Conservation (phyloP, 2,888 invertebrate species). For the Andrena flavipes region DNA sequence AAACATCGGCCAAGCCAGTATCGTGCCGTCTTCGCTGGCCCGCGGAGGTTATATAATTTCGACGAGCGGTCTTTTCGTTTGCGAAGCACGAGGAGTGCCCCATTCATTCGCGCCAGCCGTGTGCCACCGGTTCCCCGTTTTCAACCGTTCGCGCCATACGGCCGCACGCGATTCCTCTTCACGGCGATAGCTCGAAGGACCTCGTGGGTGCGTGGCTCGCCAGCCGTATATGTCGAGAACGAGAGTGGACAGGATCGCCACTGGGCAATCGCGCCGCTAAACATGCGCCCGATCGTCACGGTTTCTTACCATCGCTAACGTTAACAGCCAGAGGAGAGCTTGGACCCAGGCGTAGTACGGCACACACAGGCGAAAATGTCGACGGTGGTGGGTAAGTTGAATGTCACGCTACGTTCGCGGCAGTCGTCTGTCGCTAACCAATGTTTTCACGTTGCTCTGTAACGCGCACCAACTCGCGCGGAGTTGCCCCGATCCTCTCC, state of each 20-base stretch:
- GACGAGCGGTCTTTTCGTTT: constrained; percentile 65
- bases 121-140: constrained; percentile 10
- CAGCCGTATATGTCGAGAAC: constrained; percentile 43
- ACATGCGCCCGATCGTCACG: constrained; percentile 60
- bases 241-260: constrained; percentile 44
- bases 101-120: constrained; percentile 32
- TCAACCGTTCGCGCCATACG: constrained; percentile 32
- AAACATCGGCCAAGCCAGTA: constrained; percentile 62
- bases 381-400: constrained; percentile 78
- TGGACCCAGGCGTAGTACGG: constrained; percentile 46
- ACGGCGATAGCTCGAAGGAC: not conserved
- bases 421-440: constrained; percentile 35
- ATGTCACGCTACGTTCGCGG: constrained; percentile 59
- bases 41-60: constrained; percentile 75
- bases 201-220: constrained; percentile 26
- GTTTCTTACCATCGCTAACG: constrained; percentile 54
- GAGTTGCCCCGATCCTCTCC: constrained; percentile 8
- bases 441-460: constrained; percentile 58
- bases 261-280: constrained; percentile 62
- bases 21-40: constrained; percentile 46
- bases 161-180: constrained; percentile 9
- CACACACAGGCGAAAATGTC: constrained; percentile 72
- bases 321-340: constrained; percentile 50
- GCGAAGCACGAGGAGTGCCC: constrained; percentile 48
- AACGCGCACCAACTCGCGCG: not conserved